Percentiles rank a stretch among this genome's conserved stretches.
These are phyloP conservation scores for Daboia siamensis DNA, from an alignment of 2,113 vertebrate genomes.

Conservation along the genomic window DNA sequence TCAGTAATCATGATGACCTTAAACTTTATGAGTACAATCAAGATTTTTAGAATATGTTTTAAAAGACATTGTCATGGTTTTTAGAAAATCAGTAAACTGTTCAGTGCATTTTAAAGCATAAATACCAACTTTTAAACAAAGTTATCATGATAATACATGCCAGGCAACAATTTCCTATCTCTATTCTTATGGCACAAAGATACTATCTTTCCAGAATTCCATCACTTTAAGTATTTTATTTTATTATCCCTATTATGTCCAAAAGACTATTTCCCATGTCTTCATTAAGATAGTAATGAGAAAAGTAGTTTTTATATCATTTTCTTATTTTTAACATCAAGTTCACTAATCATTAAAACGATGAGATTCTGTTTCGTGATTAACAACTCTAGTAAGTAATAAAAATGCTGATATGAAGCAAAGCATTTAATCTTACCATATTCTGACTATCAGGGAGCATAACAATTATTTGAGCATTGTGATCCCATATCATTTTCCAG, in stretches of 20 bases:
- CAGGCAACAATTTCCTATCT: neutral
- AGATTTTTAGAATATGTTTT: neutral
- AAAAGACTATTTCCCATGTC: neutral
- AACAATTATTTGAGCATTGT: slow-evolving; percentile 86
- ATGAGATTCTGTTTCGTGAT: neutral
- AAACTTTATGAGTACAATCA: neutral
- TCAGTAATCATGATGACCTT: neutral
- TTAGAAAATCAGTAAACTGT: neutral
- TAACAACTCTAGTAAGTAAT: slow-evolving; percentile 19
- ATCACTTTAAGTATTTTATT: neutral
- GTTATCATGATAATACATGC: neutral
- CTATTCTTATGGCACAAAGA: neutral
- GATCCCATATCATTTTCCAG: slow-evolving; percentile 98
- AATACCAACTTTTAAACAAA: neutral
- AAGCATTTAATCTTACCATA: slow-evolving; percentile 72
- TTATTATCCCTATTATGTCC: neutral
- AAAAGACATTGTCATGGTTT: neutral
- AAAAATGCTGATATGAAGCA: neutral
- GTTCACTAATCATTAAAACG: neutral
- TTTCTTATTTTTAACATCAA: neutral
- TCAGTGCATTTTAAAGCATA: neutral
- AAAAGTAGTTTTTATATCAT: neutral
- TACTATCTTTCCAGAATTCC: neutral
- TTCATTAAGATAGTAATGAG: neutral
- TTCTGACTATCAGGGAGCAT: slow-evolving; percentile 84